Base-by-base conservation (phyloP, 2,113 vertebrate genomes). In the Callipepla californica region DNA sequence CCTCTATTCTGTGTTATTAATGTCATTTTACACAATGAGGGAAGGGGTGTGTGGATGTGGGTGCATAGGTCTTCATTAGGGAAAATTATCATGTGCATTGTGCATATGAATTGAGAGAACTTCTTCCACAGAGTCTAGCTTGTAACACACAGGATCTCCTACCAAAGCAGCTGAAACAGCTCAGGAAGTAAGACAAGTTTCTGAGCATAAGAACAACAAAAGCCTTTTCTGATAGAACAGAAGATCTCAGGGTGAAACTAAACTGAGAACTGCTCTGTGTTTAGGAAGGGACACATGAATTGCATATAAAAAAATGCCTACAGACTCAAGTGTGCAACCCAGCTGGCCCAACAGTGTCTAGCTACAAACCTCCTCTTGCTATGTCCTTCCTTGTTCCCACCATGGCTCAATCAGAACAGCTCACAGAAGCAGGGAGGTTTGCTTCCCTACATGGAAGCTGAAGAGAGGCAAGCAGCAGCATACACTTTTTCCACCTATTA, bases 31-130 rank as follows among this genome's bases (percentile, higher is more conserved):
- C 88, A 88, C 30, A 80, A 47, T 11, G 72, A 47, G 55, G 51
- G 59, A 89, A 93, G 22, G 61, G 80, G 34, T 51, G 63, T 1
- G 0, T 38, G 4, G 18, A 48, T 28, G 87, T 59, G 85, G 79
- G 79, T 47, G 82, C 76, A 63, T 1, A 92, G 76, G 36, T 70
- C 51, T 83, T 96, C 94, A 86, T 94, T 92, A 96, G 57, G 40
- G 89, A 89, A 95, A 95, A 96, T 95, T 93, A 86, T 75, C 14
- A 94, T 61, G 85, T 95, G 68, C 45, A 65, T 63, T 83, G 80
- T 88, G 66, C 85, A 48, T 63, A 69, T 85, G n/a, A 94, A 92
- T 75, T 90, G 90, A 90, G 89, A 96, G 93, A 83, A 63, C 77
- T 93, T 90, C 76, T 83, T 92, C 47, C 92, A 90, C 23, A 28